Evolutionary conservation across 2,888 invertebrate species (phyloP).

Genomic region (Zygaena filipendulae): DNA sequence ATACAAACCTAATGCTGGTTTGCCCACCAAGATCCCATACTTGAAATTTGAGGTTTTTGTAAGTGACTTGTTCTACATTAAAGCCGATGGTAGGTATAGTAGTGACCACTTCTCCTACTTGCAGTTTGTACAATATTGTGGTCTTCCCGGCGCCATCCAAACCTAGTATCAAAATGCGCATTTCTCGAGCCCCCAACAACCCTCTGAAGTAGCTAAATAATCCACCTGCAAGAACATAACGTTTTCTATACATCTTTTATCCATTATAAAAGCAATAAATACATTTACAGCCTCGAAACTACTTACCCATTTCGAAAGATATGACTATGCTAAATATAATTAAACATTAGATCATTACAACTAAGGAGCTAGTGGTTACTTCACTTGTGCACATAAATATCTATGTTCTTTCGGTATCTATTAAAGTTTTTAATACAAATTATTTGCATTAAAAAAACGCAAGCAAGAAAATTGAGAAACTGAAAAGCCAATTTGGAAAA

Average conservation of each 20-base stretch:
- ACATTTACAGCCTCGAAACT: conserved; percentile 20
- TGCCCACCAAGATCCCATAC: conserved; percentile 99
- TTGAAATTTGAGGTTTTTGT: conserved; percentile 99
- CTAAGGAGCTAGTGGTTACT: no score
- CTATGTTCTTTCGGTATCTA: no score
- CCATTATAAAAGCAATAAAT: not conserved
- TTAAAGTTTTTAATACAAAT: no score
- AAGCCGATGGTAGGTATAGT: conserved; percentile 99
- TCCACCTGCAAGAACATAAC: conserved; percentile 86
- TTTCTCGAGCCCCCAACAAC: conserved; percentile 95
- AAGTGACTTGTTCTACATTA: conserved; percentile 99
- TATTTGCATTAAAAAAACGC: no score
- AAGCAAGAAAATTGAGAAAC: no score
- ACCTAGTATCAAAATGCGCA: conserved; percentile 97
- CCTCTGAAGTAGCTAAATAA: conserved; percentile 96
- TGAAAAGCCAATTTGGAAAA: no score
- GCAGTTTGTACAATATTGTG: conserved; percentile 96
- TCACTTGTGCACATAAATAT: no score
- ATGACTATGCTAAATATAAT: conserved; percentile 36
- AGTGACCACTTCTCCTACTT: conserved; percentile 98
- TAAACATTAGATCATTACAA: conserved; percentile 45
- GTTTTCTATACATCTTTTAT: conserved; percentile 2
- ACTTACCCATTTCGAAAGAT: conserved; percentile 53
- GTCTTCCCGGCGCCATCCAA: conserved; percentile 99
- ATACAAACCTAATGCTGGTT: conserved; percentile 90